Conservation (phyloP, 2,888 invertebrate genomes). For the Antheraea assamensis region DNA sequence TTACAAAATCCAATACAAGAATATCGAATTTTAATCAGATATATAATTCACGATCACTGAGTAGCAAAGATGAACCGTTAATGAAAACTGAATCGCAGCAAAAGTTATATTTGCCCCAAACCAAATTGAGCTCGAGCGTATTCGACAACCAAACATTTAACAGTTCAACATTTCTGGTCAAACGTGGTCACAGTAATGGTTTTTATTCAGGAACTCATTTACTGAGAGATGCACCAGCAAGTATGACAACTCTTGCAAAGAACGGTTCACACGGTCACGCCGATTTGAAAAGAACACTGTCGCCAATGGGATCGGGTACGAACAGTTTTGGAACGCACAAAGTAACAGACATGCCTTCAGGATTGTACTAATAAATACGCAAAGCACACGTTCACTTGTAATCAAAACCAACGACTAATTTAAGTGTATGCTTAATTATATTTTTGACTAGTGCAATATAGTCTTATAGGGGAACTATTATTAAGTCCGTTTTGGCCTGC, state of each 20-base stretch:
- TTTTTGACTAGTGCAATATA: slow-evolving; percentile 77
- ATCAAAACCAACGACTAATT: slow-evolving; percentile 79
- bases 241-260: slow-evolving; percentile 74
- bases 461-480: slow-evolving; percentile 43
- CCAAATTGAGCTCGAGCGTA: slow-evolving; percentile 59
- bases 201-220: slow-evolving; percentile 84
- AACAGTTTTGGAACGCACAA: slow-evolving; percentile 80
- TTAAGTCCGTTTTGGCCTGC: background rate
- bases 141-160: slow-evolving; percentile 67
- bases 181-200: slow-evolving; percentile 84
- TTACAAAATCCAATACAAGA: slow-evolving; percentile 61
- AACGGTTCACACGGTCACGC: slow-evolving; percentile 71
- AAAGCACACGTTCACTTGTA: slow-evolving; percentile 37
- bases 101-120: slow-evolving; percentile 62
- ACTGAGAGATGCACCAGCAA: slow-evolving; percentile 72
- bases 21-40: slow-evolving; percentile 39
- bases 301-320: slow-evolving; percentile 62
- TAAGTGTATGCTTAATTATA: slow-evolving; percentile 68
- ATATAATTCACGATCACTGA: slow-evolving; percentile 57
- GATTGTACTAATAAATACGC: slow-evolving; percentile 81
- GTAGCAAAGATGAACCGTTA: slow-evolving; percentile 56
- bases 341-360: slow-evolving; percentile 88
- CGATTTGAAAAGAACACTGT: slow-evolving; percentile 71
- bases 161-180: slow-evolving; percentile 82
- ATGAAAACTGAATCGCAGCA: slow-evolving; percentile 60